Evolutionary conservation across 2,888 invertebrate species (phyloP).

Genomic region (Malacosoma neustria): DNA sequence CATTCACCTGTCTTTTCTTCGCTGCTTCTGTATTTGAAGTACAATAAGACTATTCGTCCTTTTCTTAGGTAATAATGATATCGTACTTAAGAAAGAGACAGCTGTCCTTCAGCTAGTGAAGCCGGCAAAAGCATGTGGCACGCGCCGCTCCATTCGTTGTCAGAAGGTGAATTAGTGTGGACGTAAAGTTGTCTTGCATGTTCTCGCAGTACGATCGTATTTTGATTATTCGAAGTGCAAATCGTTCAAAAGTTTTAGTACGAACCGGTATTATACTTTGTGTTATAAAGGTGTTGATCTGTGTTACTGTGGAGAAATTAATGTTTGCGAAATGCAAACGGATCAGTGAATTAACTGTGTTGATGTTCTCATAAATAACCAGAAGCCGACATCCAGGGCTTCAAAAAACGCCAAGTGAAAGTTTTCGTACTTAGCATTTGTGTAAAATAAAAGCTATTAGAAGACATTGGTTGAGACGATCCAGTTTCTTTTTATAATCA

Average conservation of each 20-base stretch:
- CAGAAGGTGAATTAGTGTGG: constrained; percentile 43
- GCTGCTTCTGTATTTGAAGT: constrained; percentile 33
- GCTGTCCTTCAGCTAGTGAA: constrained; percentile 32
- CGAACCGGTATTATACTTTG: too few species aligned
- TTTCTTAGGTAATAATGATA: constrained; percentile 35
- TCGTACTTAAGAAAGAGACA: constrained; percentile 49
- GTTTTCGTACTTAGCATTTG: constrained; percentile 47
- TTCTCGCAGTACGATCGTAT: constrained; percentile 49
- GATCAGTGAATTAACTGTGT: constrained; percentile 27
- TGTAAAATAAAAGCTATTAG: constrained; percentile 30
- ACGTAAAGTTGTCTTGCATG: constrained; percentile 31
- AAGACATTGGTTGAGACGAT: constrained; percentile 20
- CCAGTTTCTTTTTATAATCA: constrained; percentile 32
- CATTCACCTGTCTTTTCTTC: constrained; percentile 63
- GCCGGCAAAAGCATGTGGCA: constrained; percentile 55
- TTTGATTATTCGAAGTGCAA: constrained; percentile 46
- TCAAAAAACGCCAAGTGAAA: constrained; percentile 57
- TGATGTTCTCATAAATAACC: constrained; percentile 38
- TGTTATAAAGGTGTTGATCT: constrained; percentile 20
- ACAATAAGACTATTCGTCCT: constrained; percentile 36
- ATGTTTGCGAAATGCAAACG: constrained; percentile 20
- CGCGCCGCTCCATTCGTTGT: constrained; percentile 69
- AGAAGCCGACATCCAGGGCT: constrained; percentile 54
- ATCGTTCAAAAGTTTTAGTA: too few species aligned
- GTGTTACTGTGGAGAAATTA: constrained; percentile 23